A percentile compares a stretch with the other conserved stretches of the same genome.
Evolutionary conservation across 2,113 vertebrate species (phyloP).

Genomic region (Boulengeromyrus knoepffleri): DNA sequence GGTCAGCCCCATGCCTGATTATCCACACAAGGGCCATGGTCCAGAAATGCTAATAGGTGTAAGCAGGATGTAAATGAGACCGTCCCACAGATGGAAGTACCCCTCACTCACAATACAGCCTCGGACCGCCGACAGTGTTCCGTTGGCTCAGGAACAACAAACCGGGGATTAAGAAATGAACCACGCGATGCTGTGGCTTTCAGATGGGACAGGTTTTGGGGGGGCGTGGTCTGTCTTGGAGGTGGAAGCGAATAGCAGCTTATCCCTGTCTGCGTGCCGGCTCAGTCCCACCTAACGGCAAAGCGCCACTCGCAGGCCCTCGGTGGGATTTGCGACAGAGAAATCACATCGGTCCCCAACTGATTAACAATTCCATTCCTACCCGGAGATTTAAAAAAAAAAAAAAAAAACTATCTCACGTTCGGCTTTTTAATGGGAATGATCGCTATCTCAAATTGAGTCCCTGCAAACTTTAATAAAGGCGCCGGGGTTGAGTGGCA

Average conservation of each 20-base stretch:
- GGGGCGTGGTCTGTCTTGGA: background rate
- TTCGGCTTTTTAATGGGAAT: constrained; percentile 99
- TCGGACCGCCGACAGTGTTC: background rate
- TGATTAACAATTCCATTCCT: constrained; percentile 99
- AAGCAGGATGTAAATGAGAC: constrained; percentile 13
- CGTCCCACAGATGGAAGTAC: background rate
- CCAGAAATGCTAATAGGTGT: background rate
- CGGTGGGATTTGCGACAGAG: constrained; percentile 99
- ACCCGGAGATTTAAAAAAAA: constrained; percentile 95
- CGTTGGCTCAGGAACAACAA: background rate
- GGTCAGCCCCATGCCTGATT: background rate
- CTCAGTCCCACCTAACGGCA: constrained; percentile 97
- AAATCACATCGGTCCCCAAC: constrained; percentile 99
- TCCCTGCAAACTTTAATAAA: constrained; percentile 99
- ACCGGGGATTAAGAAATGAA: background rate
- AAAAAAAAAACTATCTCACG: constrained; percentile 89
- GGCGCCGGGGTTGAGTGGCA: constrained; percentile 99
- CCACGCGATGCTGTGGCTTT: background rate
- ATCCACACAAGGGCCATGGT: background rate
- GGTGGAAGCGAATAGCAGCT: background rate
- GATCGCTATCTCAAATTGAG: constrained; percentile 99
- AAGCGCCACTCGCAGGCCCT: constrained; percentile 97
- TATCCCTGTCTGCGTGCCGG: background rate
- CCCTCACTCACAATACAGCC: background rate
- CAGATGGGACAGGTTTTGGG: background rate